Base-by-base conservation (phyloP, 2,797 vertebrate species). In the Phylloscopus collybita region DNA sequence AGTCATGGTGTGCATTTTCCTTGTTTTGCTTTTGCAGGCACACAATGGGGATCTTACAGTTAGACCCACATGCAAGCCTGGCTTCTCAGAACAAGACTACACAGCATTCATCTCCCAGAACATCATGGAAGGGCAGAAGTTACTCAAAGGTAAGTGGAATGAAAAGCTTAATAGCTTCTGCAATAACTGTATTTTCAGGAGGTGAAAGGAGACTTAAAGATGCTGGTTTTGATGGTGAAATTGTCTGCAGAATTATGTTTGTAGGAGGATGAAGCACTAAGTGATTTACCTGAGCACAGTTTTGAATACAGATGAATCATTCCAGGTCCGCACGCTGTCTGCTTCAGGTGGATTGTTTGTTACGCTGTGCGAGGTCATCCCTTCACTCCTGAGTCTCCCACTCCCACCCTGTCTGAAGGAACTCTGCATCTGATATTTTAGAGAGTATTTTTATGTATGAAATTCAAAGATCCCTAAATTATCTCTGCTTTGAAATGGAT, bases 81-180 rank as follows among this genome's bases (percentile, higher is more conserved):
- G 99, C 95, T 99, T 99, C 98, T 98, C 99, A 11, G 98, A 99
- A 81, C 98, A 98, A 75, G 98, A 98, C 96, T 99, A 99, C 97
- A 98, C 98, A 14, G 98, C 98, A 2, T 97, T 98, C 18, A 97
- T 99, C 98, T 98, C 99, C 82, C 98, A 98, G 88, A 98, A 98
- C 96, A 95, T 99, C 97, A 96, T 98, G 96, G 98, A 98, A 98
- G 98, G 98, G 96, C 98, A 98, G 97, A 98, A 97, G 97, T 97
- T 98, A 79, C 98, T 98, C 84, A 99, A 99, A 99, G 99, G 99
- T 99, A 99, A 98, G 98, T 86, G 87, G 76, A 85, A 91, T 92
- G 88, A 95, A 95, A 82, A 76, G 65, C 86, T 92, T 94, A 93
- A 92, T 91, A 91, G 90, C 45, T 79, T 42, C 92, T 70, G 56